These are phyloP conservation scores for Apis mellifera DNA, from an alignment of 1,140 invertebrate species.

Conservation along the genomic window Amel_HAv3.1 CM009944.2:5097001-5097500, in stretches of 20 bases:
- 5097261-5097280: not conserved
- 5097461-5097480: slow-evolving; percentile 22
- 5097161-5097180: slow-evolving; percentile 16
- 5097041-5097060: not conserved
- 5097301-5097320: slow-evolving; percentile 40
- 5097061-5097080: not conserved
- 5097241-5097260: slow-evolving; percentile 15
- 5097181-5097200: not conserved
- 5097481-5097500: slow-evolving; percentile 28
- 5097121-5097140: not conserved
- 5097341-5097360: slow-evolving; percentile 49
- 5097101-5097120: slow-evolving; percentile 15
- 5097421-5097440: not conserved
- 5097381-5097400: not conserved
- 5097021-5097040: not conserved
- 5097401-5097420: not conserved
- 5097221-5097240: not conserved
- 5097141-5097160: slow-evolving; percentile 23
- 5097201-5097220: not conserved
- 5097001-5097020: not conserved
- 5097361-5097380: slow-evolving; percentile 23
- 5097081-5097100: not conserved
- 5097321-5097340: slow-evolving; percentile 33
- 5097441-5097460: slow-evolving; percentile 26
- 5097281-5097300: slow-evolving; percentile 34